Base-by-base conservation (phyloP, 1,140 invertebrate genomes). In the Diabrotica virgifera region DNA sequence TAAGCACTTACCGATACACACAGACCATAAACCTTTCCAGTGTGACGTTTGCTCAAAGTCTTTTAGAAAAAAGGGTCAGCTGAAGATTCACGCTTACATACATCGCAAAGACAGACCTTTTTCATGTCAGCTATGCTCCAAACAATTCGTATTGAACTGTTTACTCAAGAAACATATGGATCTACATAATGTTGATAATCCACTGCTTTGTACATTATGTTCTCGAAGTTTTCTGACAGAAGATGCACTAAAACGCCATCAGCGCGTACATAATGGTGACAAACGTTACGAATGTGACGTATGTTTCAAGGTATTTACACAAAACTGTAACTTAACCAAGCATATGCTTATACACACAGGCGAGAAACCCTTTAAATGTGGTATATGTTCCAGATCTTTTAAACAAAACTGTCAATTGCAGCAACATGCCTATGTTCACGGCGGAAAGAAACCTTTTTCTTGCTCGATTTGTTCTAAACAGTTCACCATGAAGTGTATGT, bases 401-500 rank as follows among this genome's bases (percentile, higher is more conserved):
- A 10, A 5, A 13, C 10, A 13, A n/a, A 55, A 9, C 13, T 10
- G 36, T 13, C 6, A 79, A 85, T 35, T 84, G 85, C 12, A 84
- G 87, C 59, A 89, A 11, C 90, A 92, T 78, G 86, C 89, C 67
- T 80, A 89, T 71, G 81, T 87, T 73, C 89, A 91, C 79, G 90
- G 87, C 40, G 90, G 90, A 8, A 87, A 90, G 71, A 84, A 88
- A 68, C 90, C 90, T 0, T 91, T 89, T 75, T 82, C 83, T 70
- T 91, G 89, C 74, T 78, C 80, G 52, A 82, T 83, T 55, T 92
- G 90, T 76, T 78, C 81, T 6, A 85, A 89, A 72, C 82, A 82
- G 0, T 87, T 86, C 71, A 57, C 62, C 2, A 59, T 59, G 37
- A 58, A 59, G 11, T 59, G 46, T 52, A 59, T 59, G 6, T 69